Evolutionary conservation across 1,140 invertebrate species (phyloP).

Genomic region (Belonocnema kinseyi): DNA sequence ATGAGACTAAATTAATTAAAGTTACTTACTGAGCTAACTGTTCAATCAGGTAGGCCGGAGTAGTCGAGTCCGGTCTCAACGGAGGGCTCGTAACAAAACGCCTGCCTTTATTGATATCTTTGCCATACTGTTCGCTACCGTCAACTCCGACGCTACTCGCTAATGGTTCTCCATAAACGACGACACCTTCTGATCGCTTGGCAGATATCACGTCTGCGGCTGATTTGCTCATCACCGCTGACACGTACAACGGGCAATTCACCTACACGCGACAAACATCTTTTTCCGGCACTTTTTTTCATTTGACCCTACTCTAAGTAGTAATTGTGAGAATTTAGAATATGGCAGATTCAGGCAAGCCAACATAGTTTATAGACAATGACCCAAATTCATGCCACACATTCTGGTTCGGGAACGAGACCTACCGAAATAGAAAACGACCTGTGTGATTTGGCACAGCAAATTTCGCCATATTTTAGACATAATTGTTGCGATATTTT

Average conservation of each 20-base stretch:
- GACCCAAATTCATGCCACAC: constrained; percentile 10
- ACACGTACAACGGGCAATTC: constrained; percentile 86
- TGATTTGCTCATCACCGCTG: constrained; percentile 85
- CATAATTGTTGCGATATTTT: not conserved
- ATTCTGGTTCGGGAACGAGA: constrained; percentile 4
- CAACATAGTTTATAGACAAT: not conserved
- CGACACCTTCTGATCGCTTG: constrained; percentile 73
- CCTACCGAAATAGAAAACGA: constrained; percentile 20
- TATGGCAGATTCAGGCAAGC: not conserved
- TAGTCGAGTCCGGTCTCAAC: constrained; percentile 86
- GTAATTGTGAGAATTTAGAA: not conserved
- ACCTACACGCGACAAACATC: constrained; percentile 73
- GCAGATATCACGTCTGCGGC: constrained; percentile 80
- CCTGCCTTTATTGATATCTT: constrained; percentile 65
- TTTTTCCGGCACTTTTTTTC: constrained; percentile 26
- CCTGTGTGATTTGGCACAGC: constrained; percentile 19
- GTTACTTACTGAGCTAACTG: constrained; percentile 88
- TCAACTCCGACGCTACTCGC: constrained; percentile 83
- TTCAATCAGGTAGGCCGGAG: constrained; percentile 89
- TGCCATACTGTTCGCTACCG: constrained; percentile 76
- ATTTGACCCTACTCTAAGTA: not conserved
- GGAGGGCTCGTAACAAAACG: constrained; percentile 84
- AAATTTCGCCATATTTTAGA: not conserved
- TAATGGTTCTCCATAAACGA: constrained; percentile 88
- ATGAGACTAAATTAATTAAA: not conserved